Conservation (phyloP, 2,113 vertebrate genomes). For the Xiphophorus maculatus region DNA sequence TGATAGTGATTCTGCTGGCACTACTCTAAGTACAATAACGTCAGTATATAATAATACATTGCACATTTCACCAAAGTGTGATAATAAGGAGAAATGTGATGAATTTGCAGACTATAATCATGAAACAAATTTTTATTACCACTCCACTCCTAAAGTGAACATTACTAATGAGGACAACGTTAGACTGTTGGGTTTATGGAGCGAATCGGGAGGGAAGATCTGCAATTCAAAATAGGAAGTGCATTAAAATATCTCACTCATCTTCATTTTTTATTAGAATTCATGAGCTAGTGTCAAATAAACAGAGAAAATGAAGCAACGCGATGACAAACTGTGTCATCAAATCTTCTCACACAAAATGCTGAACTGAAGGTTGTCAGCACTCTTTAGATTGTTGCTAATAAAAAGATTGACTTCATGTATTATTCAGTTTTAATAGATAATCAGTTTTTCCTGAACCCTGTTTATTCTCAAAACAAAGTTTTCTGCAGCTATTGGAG, state of each 20-base stretch:
- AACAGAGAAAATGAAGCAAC: constrained; percentile 6
- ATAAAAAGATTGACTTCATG: constrained; percentile 31
- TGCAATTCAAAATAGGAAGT: background rate
- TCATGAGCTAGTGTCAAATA: constrained; percentile 20
- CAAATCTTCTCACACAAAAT: constrained; percentile 10
- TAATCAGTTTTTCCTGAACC: background rate
- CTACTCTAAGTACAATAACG: background rate
- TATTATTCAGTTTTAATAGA: constrained; percentile 28
- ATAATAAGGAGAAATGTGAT: background rate
- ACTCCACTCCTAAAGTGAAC: background rate
- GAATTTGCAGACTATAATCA: background rate
- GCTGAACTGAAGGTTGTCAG: constrained; percentile 18
- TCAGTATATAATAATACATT: background rate
- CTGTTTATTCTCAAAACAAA: constrained; percentile 6
- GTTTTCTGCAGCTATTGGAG: constrained; percentile 9
- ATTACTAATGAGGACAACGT: background rate
- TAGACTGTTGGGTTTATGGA: background rate
- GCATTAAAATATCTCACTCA: constrained; percentile 11
- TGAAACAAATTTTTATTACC: background rate
- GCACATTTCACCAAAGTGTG: background rate
- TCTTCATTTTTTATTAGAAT: constrained; percentile 16
- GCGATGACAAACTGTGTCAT: constrained; percentile 8
- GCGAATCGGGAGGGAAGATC: background rate
- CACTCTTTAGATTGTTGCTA: constrained; percentile 10
- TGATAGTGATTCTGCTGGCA: too few species aligned